phyloP scores from a whole-genome alignment of 2,888 invertebrate genomes.

The Elegia similella region DNA sequence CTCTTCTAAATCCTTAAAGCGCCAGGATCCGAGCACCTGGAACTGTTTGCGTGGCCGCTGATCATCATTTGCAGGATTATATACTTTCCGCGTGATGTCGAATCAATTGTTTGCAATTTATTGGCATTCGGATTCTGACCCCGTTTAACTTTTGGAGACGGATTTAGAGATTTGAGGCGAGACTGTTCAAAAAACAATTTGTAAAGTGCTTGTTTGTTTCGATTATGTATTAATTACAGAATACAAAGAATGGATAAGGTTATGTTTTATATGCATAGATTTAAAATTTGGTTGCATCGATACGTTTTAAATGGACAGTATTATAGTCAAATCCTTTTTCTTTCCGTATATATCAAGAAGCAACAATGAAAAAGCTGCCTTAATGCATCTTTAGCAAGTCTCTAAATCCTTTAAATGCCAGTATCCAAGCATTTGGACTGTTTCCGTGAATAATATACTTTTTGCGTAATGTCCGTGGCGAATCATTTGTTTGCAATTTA shows the following conservation, averaged over 20 bases:
- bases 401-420: slow-evolving; percentile 81
- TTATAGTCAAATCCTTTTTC: too few relatives aligned
- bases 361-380: too few relatives aligned
- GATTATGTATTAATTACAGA: too few relatives aligned
- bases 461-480: slow-evolving; percentile 67
- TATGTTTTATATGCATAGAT: too few relatives aligned
- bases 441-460: slow-evolving; percentile 75
- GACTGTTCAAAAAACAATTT: slow-evolving; percentile 10
- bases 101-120: slow-evolving; percentile 62
- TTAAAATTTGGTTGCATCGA: too few relatives aligned
- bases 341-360: too few relatives aligned
- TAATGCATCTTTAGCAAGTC: slow-evolving; percentile 24
- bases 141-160: slow-evolving; percentile 47
- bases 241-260: too few relatives aligned
- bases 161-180: slow-evolving; percentile 34
- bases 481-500: slow-evolving; percentile 62
- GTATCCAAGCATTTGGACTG: slow-evolving; percentile 79
- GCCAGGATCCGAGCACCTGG: slow-evolving; percentile 78
- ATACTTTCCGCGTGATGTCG: slow-evolving; percentile 74
- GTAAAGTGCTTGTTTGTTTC: background rate
- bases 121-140: slow-evolving; percentile 40
- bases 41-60: slow-evolving; percentile 65
- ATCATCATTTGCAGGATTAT: slow-evolving; percentile 78
- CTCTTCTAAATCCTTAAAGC: slow-evolving; percentile 81
- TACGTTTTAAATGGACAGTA: too few relatives aligned